Conservation (phyloP, 2,888 invertebrate species). For the Ceramica pisi region DNA sequence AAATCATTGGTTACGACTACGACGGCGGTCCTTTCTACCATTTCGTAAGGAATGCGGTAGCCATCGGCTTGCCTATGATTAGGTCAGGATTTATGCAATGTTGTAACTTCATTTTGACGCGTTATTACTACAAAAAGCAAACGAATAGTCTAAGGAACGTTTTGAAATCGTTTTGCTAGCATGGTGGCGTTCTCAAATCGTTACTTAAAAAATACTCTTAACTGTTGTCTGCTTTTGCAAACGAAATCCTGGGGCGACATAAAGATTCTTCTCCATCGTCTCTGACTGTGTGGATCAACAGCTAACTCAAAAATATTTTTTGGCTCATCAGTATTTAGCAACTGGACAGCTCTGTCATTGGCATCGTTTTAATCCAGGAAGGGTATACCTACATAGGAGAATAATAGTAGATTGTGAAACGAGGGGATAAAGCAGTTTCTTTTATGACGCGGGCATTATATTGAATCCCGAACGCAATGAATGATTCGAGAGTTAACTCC, state of each 20-base stretch:
- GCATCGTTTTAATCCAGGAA: too few relatives aligned
- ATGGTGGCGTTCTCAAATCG: neutral
- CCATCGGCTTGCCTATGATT: conserved; percentile 21
- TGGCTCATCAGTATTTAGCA: too few relatives aligned
- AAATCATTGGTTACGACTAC: conserved; percentile 24
- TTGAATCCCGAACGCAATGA: too few relatives aligned
- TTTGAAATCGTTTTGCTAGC: neutral
- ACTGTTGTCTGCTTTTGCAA: too few relatives aligned
- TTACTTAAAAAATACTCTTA: too few relatives aligned
- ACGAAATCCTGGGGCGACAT: neutral
- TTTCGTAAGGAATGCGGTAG: conserved; percentile 31
- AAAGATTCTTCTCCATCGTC: neutral
- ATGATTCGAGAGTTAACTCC: too few relatives aligned
- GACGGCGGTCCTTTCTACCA: conserved; percentile 9
- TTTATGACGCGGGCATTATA: too few relatives aligned
- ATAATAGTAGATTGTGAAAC: too few relatives aligned
- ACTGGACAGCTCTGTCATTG: neutral
- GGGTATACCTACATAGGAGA: too few relatives aligned
- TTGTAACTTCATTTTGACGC: conserved; percentile 29
- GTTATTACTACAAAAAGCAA: conserved; percentile 2
- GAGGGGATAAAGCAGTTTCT: too few relatives aligned
- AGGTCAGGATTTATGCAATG: conserved; percentile 42
- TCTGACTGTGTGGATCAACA: neutral
- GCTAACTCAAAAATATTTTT: too few relatives aligned
- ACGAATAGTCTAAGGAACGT: neutral